phyloP scores from a whole-genome alignment of 35 echinoderm and acorn worm genomes.

The Diadema setosum region DNA sequence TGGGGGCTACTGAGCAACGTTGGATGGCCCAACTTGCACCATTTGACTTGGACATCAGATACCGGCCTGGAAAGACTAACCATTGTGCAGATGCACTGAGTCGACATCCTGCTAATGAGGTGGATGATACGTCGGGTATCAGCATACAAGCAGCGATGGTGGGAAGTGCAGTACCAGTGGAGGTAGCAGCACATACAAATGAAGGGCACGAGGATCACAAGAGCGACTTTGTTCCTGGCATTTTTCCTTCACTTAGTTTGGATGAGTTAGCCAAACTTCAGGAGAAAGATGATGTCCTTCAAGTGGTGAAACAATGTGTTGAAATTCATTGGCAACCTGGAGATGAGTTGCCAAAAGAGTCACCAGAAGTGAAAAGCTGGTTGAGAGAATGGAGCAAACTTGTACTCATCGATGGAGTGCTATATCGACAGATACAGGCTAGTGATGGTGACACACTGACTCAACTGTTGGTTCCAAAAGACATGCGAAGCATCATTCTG shows the following conservation, averaged over 20 bases:
- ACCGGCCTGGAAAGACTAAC: conserved; percentile 16
- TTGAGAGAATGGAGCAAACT: not conserved
- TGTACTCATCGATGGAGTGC: too few relatives aligned
- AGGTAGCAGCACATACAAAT: not conserved
- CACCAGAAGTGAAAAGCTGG: too few relatives aligned
- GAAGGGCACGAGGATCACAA: not conserved
- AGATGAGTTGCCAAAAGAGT: too few relatives aligned
- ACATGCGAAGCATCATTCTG: not conserved
- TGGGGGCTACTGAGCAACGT: conserved; percentile 44
- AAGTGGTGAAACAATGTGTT: too few relatives aligned
- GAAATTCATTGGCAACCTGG: too few relatives aligned
- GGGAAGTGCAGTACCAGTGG: not conserved
- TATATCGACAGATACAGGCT: not conserved
- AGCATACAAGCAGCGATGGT: not conserved
- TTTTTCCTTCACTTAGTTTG: not conserved
- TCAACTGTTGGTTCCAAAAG: conserved; percentile 8
- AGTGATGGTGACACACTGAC: not conserved
- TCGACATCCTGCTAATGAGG: not conserved
- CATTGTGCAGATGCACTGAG: conserved; percentile 55
- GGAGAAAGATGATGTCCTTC: too few relatives aligned
- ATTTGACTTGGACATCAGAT: too few relatives aligned
- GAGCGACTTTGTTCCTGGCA: not conserved
- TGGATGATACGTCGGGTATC: not conserved
- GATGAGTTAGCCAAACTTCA: not conserved
- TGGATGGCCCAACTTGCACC: conserved; percentile 52